Evolutionary conservation across 1,140 invertebrate species (phyloP).

Genomic region (Cepaea nemoralis): DNA sequence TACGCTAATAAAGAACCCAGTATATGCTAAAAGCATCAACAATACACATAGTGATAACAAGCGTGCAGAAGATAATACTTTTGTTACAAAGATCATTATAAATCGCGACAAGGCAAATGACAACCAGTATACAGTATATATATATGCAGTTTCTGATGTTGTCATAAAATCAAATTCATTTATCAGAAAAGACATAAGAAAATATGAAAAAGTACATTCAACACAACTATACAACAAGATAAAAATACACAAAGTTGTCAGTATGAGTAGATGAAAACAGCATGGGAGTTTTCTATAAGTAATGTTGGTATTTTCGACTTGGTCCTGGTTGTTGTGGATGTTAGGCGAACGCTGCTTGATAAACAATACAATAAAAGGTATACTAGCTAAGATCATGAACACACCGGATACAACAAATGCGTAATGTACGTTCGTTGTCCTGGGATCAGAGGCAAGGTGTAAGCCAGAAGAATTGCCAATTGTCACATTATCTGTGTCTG

Average conservation of each 20-base stretch:
- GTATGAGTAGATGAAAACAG: conserved; percentile 35
- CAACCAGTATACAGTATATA: conserved; percentile 3
- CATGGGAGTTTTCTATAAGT: conserved; percentile 23
- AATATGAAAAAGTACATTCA: conserved; percentile 52
- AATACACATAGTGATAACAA: neutral
- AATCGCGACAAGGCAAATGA: conserved; percentile 22
- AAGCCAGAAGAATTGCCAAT: no score
- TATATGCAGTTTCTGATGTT: conserved; percentile 4
- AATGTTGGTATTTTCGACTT: neutral
- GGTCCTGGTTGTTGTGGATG: no score
- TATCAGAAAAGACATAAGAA: conserved; percentile 50
- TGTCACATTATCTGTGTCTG: no score
- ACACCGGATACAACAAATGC: conserved; percentile 38
- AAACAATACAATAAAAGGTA: conserved; percentile 27
- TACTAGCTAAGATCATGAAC: neutral
- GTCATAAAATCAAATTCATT: neutral
- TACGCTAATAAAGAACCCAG: neutral
- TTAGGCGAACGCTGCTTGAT: no score
- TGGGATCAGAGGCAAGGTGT: neutral
- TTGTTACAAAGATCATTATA: conserved; percentile 17
- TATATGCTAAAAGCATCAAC: conserved; percentile 6
- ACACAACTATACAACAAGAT: conserved; percentile 49
- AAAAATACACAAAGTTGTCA: conserved; percentile 12
- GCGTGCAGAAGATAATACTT: neutral
- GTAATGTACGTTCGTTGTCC: conserved; percentile 24